Base-by-base conservation (phyloP, 2,113 vertebrate species). In the Copsychus sechellarum region DNA sequence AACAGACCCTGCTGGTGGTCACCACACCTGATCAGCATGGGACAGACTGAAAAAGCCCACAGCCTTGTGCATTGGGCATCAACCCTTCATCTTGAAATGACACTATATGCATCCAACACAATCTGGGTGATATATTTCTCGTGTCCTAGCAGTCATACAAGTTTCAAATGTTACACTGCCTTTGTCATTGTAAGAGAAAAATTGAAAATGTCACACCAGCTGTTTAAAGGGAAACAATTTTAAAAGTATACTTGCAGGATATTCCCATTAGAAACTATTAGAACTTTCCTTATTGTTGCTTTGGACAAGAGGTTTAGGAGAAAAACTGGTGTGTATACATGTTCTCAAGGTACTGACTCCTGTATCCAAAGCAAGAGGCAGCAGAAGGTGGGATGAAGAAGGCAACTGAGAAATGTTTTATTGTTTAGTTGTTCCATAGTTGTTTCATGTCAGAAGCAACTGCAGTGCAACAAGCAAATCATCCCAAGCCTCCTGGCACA, bases 61-160 rank as follows among this genome's bases (percentile, higher is more conserved):
- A 51, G 26, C 20, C 16, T 86, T 8, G 2, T 53, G 34, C 48
- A 33, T 34, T 69, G 65, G 23, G 61, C 18, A 50, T 47, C 34
- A 40, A 47, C 21, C 8, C 54, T 60, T 31, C 29, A 43, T 38
- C 71, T 60, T 91, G 71, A 72, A 82, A 50, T 7, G 17, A 9
- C 25, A 14, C 12, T 88, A 64, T 73, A 60, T 33, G 23, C 20
- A 29, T n/a, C 31, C 56, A 43, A 6, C 16, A 58, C 54, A 88
- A 43, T 21, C 22, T 50, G 33, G n/a, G 33, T 21, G 28, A 48
- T 11, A 6, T 12, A 26, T 58, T 88, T 78, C 40, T 71, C 1
- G 0, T 19, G 56, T 47, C 34, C 28, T 29, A 57, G n/a, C 11
- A 60, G 38, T 50, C 40, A 23, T 13, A 53, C 0, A 6, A 50